Percentiles rank a stretch among this genome's conserved stretches.
Evolutionary conservation across 2,888 invertebrate genomes (phyloP).

Genomic region (Pogonocherus hispidulus): DNA sequence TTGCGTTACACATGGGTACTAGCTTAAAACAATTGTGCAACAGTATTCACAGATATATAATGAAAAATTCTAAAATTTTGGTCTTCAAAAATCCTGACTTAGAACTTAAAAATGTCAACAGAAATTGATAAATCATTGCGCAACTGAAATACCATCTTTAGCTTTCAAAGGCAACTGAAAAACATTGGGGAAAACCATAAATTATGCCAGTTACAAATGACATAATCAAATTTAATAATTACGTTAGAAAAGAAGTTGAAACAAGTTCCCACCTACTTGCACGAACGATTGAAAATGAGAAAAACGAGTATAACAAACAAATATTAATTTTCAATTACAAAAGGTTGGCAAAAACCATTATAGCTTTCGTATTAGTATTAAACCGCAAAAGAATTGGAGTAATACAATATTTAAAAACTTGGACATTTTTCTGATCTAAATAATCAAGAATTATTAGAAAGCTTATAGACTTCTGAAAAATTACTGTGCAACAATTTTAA

Average conservation of each 20-base stretch:
- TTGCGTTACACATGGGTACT: conserved; percentile 49
- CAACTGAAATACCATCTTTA: conserved; percentile 24
- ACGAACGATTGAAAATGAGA: neutral
- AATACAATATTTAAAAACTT: conserved; percentile 29
- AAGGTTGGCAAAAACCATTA: conserved; percentile 22
- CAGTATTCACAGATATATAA: conserved; percentile 38
- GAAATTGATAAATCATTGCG: conserved; percentile 22
- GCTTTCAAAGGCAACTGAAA: conserved; percentile 32
- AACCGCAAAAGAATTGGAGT: conserved; percentile 29
- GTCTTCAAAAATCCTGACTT: conserved; percentile 2
- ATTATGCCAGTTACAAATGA: conserved; percentile 29
- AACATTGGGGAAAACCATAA: conserved; percentile 33
- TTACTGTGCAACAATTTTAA: conserved; percentile 17
- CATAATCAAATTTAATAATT: conserved; percentile 30
- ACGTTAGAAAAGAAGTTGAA: conserved; percentile 22
- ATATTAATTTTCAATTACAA: conserved; percentile 10
- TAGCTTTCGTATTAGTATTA: conserved; percentile 30
- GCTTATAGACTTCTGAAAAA: conserved; percentile 21
- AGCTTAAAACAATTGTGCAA: conserved; percentile 46
- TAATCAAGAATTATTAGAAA: conserved; percentile 19
- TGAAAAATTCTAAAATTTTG: conserved; percentile 34
- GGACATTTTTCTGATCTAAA: conserved; percentile 14
- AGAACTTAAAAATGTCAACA: conserved; percentile 15
- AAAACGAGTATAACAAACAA: neutral
- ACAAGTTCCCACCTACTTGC: neutral